A percentile compares a stretch with the other conserved stretches of the same genome.
Evolutionary conservation across 2,113 vertebrate species (phyloP).

Genomic region (Spea multiplicata): DNA sequence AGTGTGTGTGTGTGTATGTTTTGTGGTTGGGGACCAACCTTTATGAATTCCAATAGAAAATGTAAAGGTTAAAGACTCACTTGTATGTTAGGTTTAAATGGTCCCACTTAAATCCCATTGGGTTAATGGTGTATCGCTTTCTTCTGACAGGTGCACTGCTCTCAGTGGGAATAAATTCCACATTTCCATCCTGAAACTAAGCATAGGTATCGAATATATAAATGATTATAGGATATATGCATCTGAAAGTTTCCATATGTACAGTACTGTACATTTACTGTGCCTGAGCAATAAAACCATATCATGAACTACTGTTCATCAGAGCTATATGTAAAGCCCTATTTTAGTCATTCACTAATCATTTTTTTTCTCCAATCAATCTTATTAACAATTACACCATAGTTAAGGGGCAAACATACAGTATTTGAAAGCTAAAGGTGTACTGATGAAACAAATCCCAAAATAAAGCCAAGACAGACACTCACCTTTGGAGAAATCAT

Average conservation of each 20-base stretch:
- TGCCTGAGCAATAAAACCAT: neutral
- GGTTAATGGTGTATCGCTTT: conserved; percentile 62
- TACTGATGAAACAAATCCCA: neutral
- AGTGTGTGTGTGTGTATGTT: no score
- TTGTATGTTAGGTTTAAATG: conserved; percentile 66
- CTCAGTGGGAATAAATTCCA: neutral
- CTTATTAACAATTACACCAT: no score
- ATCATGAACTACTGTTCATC: neutral
- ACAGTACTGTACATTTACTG: neutral
- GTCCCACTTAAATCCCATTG: conserved; percentile 62
- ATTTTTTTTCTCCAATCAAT: no score
- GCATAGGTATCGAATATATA: neutral
- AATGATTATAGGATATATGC: neutral
- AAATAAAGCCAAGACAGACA: neutral
- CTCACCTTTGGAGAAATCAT: conserved; percentile 26
- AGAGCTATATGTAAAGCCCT: no score
- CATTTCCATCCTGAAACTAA: neutral
- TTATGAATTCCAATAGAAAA: no score
- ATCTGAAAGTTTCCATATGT: neutral
- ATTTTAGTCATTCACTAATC: no score
- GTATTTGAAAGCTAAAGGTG: neutral
- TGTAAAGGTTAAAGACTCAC: conserved; percentile 49
- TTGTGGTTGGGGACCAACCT: no score
- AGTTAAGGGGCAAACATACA: neutral
- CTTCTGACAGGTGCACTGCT: conserved; percentile 25